Conservation (phyloP, 1,140 invertebrate genomes). For the Cotesia vestalis region DNA sequence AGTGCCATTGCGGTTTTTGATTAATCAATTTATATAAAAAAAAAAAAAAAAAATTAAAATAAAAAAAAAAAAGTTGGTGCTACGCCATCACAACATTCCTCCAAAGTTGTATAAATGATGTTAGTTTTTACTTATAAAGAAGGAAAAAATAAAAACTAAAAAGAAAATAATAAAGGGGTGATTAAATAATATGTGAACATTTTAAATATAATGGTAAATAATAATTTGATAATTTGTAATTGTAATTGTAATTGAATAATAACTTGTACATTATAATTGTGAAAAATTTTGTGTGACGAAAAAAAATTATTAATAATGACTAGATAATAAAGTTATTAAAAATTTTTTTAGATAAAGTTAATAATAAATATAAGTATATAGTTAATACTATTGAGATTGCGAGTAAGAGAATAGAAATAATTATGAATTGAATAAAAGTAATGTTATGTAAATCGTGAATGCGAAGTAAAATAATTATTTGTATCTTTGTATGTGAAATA, state of each 20-base stretch:
- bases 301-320: no score
- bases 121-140: constrained; percentile 60
- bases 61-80: constrained; percentile 55
- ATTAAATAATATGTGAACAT: neutral
- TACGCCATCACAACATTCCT: constrained; percentile 67
- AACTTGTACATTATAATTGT: no score
- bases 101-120: constrained; percentile 65
- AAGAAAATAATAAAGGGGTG: neutral
- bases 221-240: no score
- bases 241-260: no score
- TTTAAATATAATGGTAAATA: neutral
- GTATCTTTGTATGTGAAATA: constrained; percentile 64
- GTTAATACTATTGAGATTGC: constrained; percentile 15
- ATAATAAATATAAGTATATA: neutral
- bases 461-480: constrained; percentile 56
- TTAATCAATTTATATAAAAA: constrained; percentile 61
- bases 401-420: constrained; percentile 40
- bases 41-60: constrained; percentile 40
- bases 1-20: constrained; percentile 65
- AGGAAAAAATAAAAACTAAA: constrained; percentile 15
- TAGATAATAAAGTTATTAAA: no score
- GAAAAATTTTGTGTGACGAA: no score
- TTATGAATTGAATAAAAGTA: constrained; percentile 37
- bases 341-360: no score
- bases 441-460: constrained; percentile 44